These are phyloP conservation scores for Boleophthalmus pectinirostris DNA, from an alignment of 2,113 vertebrate genomes.

Conservation along the genomic window DNA sequence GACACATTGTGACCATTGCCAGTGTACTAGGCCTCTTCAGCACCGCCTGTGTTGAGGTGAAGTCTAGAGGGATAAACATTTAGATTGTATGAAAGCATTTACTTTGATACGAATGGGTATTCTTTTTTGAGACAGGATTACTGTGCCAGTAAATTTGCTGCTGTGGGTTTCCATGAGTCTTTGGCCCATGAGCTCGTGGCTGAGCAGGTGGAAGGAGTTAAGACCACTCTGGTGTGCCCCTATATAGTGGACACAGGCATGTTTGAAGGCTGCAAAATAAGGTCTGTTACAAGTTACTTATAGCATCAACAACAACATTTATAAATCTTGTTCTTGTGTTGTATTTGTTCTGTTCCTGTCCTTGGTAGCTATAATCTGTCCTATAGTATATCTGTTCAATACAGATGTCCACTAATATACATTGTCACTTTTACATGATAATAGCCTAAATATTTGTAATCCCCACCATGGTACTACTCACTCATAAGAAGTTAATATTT, in stretches of 20 bases:
- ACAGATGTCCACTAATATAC: no score
- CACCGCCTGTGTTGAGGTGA: slow-evolving; percentile 66
- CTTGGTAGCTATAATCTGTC: no score
- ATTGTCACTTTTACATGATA: no score
- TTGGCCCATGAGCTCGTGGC: slow-evolving; percentile 71
- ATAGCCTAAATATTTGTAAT: not conserved
- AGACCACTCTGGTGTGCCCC: slow-evolving; percentile 73
- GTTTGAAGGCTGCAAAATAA: slow-evolving; percentile 68
- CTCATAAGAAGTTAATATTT: not conserved
- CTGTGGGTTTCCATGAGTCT: slow-evolving; percentile 74
- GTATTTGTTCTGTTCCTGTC: no score
- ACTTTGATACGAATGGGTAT: not conserved
- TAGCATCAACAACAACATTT: not conserved
- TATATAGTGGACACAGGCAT: slow-evolving; percentile 70
- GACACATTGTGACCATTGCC: slow-evolving; percentile 65
- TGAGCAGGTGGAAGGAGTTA: slow-evolving; percentile 66
- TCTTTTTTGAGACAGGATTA: slow-evolving; percentile 64
- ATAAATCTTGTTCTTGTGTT: not conserved
- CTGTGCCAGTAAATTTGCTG: slow-evolving; percentile 76
- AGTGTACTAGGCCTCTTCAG: slow-evolving; percentile 65
- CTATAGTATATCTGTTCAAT: no score
- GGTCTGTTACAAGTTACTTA: slow-evolving; percentile 36
- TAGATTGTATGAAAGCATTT: not conserved
- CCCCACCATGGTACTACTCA: not conserved
- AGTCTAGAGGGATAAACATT: not conserved